These are phyloP conservation scores for Anarhynchus alexandrinus DNA, from an alignment of 2,113 vertebrate species.

Conservation along the genomic window DNA sequence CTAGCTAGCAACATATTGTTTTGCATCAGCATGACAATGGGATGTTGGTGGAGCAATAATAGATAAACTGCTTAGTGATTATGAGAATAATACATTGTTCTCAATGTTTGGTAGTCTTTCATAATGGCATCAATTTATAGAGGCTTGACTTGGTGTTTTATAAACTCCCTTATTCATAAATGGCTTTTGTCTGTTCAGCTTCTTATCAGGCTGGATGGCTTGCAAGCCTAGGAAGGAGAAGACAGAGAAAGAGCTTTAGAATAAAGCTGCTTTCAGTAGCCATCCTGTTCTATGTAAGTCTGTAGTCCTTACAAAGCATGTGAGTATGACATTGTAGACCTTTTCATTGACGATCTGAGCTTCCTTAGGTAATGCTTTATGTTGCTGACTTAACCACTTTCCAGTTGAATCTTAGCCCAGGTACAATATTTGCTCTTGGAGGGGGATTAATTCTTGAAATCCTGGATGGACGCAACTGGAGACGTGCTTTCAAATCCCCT, in stretches of 20 bases:
- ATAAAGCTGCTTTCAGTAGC: slow-evolving; percentile 44
- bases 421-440: slow-evolving; percentile 18
- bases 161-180: not conserved
- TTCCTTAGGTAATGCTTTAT: slow-evolving; percentile 45
- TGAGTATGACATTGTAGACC: not conserved
- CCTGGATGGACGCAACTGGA: not conserved
- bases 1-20: not conserved
- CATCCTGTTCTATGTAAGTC: not conserved
- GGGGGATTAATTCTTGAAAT: slow-evolving; percentile 55
- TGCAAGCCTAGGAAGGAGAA: not conserved
- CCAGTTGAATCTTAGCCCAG: slow-evolving; percentile 36
- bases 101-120: not conserved
- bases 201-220: not conserved
- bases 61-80: not conserved
- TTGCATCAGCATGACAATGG: not conserved
- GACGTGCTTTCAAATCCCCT: slow-evolving; percentile 38
- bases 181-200: not conserved
- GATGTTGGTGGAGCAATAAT: not conserved
- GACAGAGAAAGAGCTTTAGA: slow-evolving; percentile 8
- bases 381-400: slow-evolving; percentile 59
- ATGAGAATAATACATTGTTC: not conserved
- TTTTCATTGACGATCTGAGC: not conserved
- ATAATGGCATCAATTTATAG: not conserved
- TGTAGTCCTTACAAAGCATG: not conserved
- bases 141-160: not conserved